These are phyloP conservation scores for Genyomyrus donnyi DNA, from an alignment of 2,113 vertebrate genomes.

Conservation along the genomic window DNA sequence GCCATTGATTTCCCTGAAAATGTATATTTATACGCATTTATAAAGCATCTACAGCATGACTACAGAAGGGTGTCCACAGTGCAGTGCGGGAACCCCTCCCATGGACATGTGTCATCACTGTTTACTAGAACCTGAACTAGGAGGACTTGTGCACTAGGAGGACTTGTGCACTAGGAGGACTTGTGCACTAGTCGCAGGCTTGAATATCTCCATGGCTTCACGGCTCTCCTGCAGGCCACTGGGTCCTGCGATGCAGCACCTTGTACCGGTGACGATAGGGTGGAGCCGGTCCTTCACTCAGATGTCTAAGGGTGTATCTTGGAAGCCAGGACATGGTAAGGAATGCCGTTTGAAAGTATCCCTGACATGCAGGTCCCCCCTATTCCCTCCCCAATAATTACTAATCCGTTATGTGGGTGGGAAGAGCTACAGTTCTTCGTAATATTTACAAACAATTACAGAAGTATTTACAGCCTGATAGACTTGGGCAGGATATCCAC, in stretches of 20 bases:
- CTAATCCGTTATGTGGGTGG: not conserved
- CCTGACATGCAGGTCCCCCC: not conserved
- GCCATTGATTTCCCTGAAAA: not conserved
- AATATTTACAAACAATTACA: slow-evolving; percentile 5
- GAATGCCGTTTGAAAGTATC: not conserved
- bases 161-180: not conserved
- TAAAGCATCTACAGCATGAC: not conserved
- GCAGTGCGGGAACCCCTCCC: not conserved
- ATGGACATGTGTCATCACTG: not conserved
- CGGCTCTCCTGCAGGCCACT: not conserved
- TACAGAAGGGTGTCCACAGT: not conserved
- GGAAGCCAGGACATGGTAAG: not conserved
- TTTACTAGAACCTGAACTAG: not conserved
- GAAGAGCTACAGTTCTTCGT: not conserved
- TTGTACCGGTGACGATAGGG: not conserved
- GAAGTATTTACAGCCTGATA: slow-evolving; percentile 12
- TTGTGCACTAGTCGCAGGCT: not conserved
- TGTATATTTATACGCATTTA: not conserved
- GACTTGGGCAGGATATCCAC: not conserved
- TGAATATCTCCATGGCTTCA: not conserved
- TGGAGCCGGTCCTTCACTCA: not conserved
- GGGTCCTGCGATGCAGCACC: not conserved
- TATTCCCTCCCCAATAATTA: not conserved
- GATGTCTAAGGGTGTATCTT: not conserved
- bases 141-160: no score